phyloP scores from a whole-genome alignment of 2,888 invertebrate species.

The Pristionchus mayeri region DNA sequence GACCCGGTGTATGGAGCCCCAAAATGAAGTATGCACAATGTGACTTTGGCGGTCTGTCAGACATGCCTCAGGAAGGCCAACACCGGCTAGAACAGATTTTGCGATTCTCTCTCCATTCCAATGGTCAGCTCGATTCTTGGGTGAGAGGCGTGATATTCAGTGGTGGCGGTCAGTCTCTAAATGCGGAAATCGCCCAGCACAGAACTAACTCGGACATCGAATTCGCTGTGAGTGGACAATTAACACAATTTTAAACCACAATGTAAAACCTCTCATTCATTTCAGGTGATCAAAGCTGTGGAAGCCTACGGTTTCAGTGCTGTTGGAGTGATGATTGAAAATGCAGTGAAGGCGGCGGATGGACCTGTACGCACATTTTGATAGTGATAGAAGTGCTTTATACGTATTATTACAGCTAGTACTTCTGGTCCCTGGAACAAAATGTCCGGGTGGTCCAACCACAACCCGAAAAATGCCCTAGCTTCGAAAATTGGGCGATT shows the following conservation, averaged over 20 bases:
- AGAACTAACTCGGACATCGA: constrained; percentile 8
- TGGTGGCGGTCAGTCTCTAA: constrained; percentile 8
- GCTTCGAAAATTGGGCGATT: not conserved
- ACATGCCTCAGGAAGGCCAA: too few relatives aligned
- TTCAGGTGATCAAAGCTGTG: not conserved
- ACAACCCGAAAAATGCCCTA: not conserved
- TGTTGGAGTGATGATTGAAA: not conserved
- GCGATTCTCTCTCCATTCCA: too few relatives aligned
- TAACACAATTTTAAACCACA: too few relatives aligned
- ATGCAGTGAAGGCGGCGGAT: not conserved
- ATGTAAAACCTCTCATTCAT: too few relatives aligned
- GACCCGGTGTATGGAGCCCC: too few relatives aligned
- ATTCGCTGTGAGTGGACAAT: not conserved
- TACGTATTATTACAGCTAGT: not conserved
- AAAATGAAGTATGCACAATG: too few relatives aligned
- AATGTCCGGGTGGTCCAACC: not conserved
- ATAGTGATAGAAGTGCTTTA: too few relatives aligned
- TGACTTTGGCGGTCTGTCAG: too few relatives aligned
- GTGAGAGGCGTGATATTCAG: too few relatives aligned
- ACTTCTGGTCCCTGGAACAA: not conserved
- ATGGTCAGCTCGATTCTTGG: too few relatives aligned
- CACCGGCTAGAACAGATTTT: too few relatives aligned
- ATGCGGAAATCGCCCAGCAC: not conserved
- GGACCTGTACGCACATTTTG: not conserved
- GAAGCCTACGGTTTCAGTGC: constrained; percentile 1